Percentiles rank a stretch among this genome's conserved stretches.
Evolutionary conservation across 1,140 invertebrate species (phyloP).

Genomic region (Maconellicoccus hirsutus): DNA sequence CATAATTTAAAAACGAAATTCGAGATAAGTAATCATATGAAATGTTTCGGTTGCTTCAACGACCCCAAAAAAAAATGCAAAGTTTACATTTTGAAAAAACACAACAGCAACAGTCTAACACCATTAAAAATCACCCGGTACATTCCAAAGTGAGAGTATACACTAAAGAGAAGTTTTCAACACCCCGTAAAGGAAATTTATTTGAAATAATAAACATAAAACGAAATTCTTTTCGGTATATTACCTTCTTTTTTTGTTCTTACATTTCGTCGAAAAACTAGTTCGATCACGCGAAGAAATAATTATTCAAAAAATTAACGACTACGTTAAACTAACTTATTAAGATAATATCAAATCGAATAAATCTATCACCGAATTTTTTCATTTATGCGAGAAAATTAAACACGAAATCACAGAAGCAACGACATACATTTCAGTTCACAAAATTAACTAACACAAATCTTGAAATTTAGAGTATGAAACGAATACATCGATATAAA

Average conservation of each 20-base stretch:
- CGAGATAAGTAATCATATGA: too few species aligned
- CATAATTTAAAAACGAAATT: too few species aligned
- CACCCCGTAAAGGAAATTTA: neutral
- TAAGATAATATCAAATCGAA: neutral
- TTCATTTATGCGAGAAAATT: neutral
- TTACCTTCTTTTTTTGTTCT: neutral
- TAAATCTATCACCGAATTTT: neutral
- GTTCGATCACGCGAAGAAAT: neutral
- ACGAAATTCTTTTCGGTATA: neutral
- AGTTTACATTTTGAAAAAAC: too few species aligned
- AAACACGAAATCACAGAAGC: neutral
- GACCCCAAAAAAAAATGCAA: too few species aligned
- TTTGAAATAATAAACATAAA: neutral
- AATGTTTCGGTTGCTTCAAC: too few species aligned
- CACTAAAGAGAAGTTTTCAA: neutral
- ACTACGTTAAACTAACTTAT: neutral
- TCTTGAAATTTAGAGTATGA: neutral
- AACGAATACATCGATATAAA: neutral
- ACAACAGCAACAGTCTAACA: too few species aligned
- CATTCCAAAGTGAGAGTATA: neutral
- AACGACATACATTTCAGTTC: neutral
- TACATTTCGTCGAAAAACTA: neutral
- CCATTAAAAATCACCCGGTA: too few species aligned
- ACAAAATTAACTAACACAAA: neutral
- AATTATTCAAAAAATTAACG: neutral